These are phyloP conservation scores for Drosophila mojavensis DNA, from an alignment of 1,140 invertebrate species.

Conservation along the genomic window DNA sequence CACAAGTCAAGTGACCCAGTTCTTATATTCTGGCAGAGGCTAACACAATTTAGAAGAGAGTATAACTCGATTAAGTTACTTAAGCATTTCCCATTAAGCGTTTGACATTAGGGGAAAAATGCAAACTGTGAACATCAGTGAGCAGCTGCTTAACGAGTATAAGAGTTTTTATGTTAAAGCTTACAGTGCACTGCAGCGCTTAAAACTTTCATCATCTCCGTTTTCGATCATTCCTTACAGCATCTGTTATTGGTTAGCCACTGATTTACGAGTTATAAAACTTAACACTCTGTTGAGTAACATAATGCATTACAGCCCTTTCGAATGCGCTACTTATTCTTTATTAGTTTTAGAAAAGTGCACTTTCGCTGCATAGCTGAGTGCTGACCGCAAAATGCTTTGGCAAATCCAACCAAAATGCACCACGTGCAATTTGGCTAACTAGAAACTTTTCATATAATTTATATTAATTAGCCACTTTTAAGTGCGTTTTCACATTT, in stretches of 20 bases:
- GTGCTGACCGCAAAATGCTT: slow-evolving; percentile 2
- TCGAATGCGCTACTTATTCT: too few species aligned
- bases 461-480: slow-evolving; percentile 79
- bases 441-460: slow-evolving; percentile 35
- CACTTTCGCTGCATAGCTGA: background rate
- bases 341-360: too few species aligned
- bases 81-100: background rate
- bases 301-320: background rate
- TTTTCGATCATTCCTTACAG: too few species aligned
- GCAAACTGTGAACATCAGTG: background rate
- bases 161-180: slow-evolving; percentile 5
- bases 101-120: background rate
- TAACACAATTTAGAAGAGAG: background rate
- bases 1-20: slow-evolving; percentile 25
- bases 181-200: too few species aligned
- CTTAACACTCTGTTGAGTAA: background rate
- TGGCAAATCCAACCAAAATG: slow-evolving; percentile 14
- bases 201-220: too few species aligned
- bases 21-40: slow-evolving; percentile 8
- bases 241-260: too few species aligned
- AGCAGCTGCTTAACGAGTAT: slow-evolving; percentile 7
- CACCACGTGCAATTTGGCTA: slow-evolving; percentile 13
- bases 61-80: background rate
- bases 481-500: slow-evolving; percentile 58
- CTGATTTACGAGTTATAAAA: too few species aligned